These are phyloP conservation scores for Ormyrus thymus DNA, from an alignment of 2,888 invertebrate genomes.

Conservation along the genomic window DNA sequence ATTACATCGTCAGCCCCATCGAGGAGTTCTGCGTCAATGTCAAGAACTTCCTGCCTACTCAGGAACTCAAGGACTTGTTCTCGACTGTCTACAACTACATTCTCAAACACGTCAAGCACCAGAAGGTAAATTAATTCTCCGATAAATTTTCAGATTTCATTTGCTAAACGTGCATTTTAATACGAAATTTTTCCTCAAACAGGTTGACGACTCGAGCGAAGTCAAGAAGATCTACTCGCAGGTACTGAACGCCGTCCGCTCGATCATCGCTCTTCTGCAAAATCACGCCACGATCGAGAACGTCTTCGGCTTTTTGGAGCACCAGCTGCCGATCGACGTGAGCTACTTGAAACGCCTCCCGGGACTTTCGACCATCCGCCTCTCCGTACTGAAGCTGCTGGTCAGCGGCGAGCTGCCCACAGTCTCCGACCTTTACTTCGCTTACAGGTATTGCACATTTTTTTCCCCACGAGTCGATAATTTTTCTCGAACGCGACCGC, in stretches of 20 bases:
- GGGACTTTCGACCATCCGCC: constrained; percentile 77
- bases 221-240: constrained; percentile 80
- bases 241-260: constrained; percentile 78
- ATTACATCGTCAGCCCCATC: constrained; percentile 77
- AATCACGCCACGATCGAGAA: constrained; percentile 72
- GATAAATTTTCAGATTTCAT: background rate
- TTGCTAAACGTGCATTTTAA: background rate
- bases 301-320: constrained; percentile 68
- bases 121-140: constrained; percentile 76
- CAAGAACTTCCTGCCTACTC: constrained; percentile 79
- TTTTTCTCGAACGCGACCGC: too few relatives aligned
- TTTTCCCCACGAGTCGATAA: too few relatives aligned
- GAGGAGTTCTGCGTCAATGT: constrained; percentile 78
- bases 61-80: constrained; percentile 80
- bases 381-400: constrained; percentile 80
- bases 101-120: constrained; percentile 66
- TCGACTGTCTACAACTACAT: constrained; percentile 80
- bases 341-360: constrained; percentile 76
- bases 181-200: constrained; percentile 42
- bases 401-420: constrained; percentile 79
- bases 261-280: constrained; percentile 75
- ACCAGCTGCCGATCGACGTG: constrained; percentile 73
- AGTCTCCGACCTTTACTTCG: constrained; percentile 76
- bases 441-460: constrained; percentile 75
- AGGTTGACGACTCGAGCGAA: constrained; percentile 81